Evolutionary conservation across 2,888 invertebrate genomes (phyloP).

Genomic region (Orthosia cruda): DNA sequence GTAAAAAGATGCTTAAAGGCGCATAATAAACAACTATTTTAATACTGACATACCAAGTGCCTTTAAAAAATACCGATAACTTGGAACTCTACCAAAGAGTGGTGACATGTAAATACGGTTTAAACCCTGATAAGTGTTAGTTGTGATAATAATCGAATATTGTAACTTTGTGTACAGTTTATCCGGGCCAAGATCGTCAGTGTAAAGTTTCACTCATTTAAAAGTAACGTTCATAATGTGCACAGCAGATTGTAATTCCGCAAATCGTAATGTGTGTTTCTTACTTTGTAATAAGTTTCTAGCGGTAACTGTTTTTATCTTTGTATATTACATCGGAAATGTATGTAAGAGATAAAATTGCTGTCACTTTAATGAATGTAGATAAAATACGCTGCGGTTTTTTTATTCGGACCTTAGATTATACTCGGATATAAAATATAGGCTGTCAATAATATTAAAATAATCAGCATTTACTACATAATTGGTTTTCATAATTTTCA

Average conservation of each 20-base stretch:
- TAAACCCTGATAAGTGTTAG: slow-evolving; percentile 10
- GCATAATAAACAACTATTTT: too few species aligned
- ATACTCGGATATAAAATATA: not conserved
- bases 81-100: not conserved
- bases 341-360: slow-evolving; percentile 53
- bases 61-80: not conserved
- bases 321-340: slow-evolving; percentile 55
- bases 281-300: slow-evolving; percentile 65
- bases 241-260: slow-evolving; percentile 58
- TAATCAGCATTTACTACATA: not conserved
- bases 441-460: not conserved
- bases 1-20: too few species aligned
- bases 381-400: slow-evolving; percentile 24
- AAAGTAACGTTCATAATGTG: slow-evolving; percentile 66
- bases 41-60: too few species aligned
- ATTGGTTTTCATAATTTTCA: not conserved
- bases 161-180: slow-evolving; percentile 45
- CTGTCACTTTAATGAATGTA: slow-evolving; percentile 46
- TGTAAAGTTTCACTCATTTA: slow-evolving; percentile 74
- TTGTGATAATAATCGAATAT: slow-evolving; percentile 34
- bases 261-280: slow-evolving; percentile 58
- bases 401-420: slow-evolving; percentile 17
- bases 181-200: slow-evolving; percentile 72
- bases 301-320: slow-evolving; percentile 60
- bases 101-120: not conserved